Conservation (phyloP, 2,113 vertebrate species). For the Dasyornis broadbenti region DNA sequence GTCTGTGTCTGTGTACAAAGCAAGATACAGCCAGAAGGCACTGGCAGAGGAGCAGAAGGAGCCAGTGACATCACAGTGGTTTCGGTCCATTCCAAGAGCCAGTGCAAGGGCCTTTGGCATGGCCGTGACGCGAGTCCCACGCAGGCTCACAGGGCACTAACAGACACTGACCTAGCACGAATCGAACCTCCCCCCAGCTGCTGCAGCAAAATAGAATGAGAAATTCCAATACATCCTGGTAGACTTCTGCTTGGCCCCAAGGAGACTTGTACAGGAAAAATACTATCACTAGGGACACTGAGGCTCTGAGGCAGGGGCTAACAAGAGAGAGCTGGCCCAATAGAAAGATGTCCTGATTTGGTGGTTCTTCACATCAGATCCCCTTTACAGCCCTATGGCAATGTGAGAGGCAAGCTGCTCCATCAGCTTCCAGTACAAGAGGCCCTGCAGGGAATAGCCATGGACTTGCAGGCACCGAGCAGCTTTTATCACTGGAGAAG, state of each 20-base stretch:
- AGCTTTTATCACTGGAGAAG: background rate
- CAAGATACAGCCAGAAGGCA: background rate
- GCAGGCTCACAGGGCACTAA: background rate
- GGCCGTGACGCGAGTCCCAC: rapidly evolving
- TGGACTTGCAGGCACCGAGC: rapidly evolving
- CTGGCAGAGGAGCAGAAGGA: background rate
- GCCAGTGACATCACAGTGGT: background rate
- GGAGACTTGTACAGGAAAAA: background rate
- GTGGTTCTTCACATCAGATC: background rate
- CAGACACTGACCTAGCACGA: background rate
- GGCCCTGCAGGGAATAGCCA: background rate
- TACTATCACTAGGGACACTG: background rate
- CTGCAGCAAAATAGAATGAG: background rate
- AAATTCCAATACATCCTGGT: rapidly evolving
- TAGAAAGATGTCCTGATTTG: background rate
- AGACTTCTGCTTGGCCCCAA: background rate
- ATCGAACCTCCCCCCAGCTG: too few relatives aligned
- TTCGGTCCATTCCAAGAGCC: background rate
- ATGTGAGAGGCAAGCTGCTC: background rate
- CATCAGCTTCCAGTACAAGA: background rate
- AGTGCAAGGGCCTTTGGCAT: background rate
- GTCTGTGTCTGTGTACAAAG: rapidly evolving
- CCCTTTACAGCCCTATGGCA: background rate
- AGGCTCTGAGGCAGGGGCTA: background rate
- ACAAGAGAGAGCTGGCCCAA: background rate